Evolutionary conservation across 2,797 vertebrate species (phyloP).

Genomic region (Emydoidea blandingii): DNA sequence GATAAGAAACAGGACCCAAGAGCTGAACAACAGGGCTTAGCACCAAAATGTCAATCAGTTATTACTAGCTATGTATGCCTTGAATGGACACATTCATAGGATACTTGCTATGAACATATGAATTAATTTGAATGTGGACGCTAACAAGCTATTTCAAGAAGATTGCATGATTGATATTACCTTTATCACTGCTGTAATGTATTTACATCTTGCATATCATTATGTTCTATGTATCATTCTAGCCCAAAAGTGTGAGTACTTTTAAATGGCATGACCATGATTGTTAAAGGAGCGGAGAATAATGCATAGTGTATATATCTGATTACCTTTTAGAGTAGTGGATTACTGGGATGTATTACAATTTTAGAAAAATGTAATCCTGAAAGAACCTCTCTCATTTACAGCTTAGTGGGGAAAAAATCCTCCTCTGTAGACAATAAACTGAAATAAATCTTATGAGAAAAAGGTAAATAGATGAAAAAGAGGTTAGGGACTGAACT

Average conservation of each 20-base stretch:
- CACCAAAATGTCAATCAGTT: conserved; percentile 66
- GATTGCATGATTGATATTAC: conserved; percentile 33
- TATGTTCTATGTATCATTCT: not conserved
- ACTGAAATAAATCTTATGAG: not conserved
- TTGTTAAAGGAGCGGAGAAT: not conserved
- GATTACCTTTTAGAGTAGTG: not conserved
- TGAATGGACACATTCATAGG: conserved; percentile 7
- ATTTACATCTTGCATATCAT: conserved; percentile 13
- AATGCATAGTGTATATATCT: not conserved
- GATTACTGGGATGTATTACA: not conserved
- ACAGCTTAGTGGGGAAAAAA: not conserved
- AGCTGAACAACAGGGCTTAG: conserved; percentile 58
- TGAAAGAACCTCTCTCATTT: not conserved
- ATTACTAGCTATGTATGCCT: conserved; percentile 51
- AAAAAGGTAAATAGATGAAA: not conserved
- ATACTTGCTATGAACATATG: conserved; percentile 27
- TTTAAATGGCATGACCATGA: not conserved
- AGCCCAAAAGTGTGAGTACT: not conserved
- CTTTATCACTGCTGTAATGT: conserved; percentile 29
- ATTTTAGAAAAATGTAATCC: not conserved
- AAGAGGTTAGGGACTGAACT: not conserved
- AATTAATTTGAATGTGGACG: conserved; percentile 35
- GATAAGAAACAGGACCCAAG: conserved; percentile 15
- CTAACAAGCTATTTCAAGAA: conserved; percentile 41
- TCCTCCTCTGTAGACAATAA: not conserved